phyloP scores from a whole-genome alignment of 2,797 vertebrate species.

The Etheostoma perlongum region DNA sequence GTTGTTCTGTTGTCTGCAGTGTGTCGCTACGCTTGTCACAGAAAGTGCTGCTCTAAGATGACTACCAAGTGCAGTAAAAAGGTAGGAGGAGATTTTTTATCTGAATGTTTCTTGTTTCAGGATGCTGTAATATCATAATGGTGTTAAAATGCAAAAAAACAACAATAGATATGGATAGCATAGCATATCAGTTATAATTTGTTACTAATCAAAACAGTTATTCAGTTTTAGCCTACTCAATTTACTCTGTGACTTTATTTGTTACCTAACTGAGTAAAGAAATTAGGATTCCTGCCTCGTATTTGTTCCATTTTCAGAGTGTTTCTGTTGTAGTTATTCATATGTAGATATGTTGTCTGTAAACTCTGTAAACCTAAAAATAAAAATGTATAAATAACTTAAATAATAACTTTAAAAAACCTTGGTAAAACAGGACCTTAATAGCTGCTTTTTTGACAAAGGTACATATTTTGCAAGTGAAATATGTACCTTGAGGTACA shows the following conservation, averaged over 20 bases:
- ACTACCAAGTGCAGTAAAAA: slow-evolving; percentile 95
- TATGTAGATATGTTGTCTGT: background rate
- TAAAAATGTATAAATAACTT: too few relatives aligned
- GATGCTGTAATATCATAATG: background rate
- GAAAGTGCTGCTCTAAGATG: slow-evolving; percentile 95
- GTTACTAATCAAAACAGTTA: background rate
- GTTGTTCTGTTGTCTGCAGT: slow-evolving; percentile 81
- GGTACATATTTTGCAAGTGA: background rate
- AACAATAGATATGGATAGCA: background rate
- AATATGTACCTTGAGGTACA: background rate
- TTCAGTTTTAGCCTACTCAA: background rate
- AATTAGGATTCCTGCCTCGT: background rate
- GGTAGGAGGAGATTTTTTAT: slow-evolving; percentile 78
- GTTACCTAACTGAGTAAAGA: too few relatives aligned
- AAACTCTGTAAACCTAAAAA: background rate
- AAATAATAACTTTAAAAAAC: too few relatives aligned
- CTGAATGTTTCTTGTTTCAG: background rate
- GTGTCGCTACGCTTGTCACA: slow-evolving; percentile 96
- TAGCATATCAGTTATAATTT: background rate
- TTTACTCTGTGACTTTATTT: background rate
- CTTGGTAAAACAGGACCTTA: background rate
- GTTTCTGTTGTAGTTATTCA: background rate
- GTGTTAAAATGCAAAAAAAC: background rate
- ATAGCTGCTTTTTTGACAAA: background rate
- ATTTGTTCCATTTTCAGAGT: fast-evolving